Conservation (phyloP, 2,888 invertebrate genomes). For the Cerastis leucographa region DNA sequence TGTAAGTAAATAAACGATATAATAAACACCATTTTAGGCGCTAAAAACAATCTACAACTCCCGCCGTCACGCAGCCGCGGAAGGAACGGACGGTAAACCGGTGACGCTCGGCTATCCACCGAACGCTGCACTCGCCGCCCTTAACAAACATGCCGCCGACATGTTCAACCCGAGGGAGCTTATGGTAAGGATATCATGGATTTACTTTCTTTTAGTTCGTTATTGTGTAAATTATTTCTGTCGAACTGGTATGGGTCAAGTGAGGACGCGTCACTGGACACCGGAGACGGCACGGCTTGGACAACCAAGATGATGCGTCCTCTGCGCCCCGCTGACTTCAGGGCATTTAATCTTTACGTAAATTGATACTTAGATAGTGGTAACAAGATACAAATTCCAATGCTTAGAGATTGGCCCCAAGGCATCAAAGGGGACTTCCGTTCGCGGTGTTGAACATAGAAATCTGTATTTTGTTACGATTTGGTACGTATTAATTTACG, state of each 20-base stretch:
- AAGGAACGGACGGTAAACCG: slow-evolving; percentile 89
- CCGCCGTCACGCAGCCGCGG: slow-evolving; percentile 89
- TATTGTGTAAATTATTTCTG: neutral
- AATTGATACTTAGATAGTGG: too few species aligned
- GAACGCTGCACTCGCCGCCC: slow-evolving; percentile 99
- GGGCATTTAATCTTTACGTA: too few species aligned
- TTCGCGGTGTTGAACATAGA: neutral
- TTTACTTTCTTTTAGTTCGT: neutral
- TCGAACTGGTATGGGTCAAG: neutral
- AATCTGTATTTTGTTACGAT: neutral
- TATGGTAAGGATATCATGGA: slow-evolving; percentile 91
- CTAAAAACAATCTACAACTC: slow-evolving; percentile 92
- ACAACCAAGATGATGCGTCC: too few species aligned
- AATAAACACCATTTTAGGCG: slow-evolving; percentile 80
- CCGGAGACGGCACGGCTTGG: neutral
- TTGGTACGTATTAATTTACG: neutral
- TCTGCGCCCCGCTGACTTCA: too few species aligned
- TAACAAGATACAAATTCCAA: too few species aligned
- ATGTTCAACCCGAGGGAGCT: slow-evolving; percentile 97
- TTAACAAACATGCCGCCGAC: slow-evolving; percentile 98
- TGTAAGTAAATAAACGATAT: too few species aligned
- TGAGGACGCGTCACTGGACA: neutral
- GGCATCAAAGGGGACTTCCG: neutral
- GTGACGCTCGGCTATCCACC: slow-evolving; percentile 95
- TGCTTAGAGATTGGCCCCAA: neutral